A percentile compares a stretch with the other conserved stretches of the same genome.
These are phyloP conservation scores for Amblyraja radiata DNA, from an alignment of 2,797 vertebrate species.

Conservation along the genomic window DNA sequence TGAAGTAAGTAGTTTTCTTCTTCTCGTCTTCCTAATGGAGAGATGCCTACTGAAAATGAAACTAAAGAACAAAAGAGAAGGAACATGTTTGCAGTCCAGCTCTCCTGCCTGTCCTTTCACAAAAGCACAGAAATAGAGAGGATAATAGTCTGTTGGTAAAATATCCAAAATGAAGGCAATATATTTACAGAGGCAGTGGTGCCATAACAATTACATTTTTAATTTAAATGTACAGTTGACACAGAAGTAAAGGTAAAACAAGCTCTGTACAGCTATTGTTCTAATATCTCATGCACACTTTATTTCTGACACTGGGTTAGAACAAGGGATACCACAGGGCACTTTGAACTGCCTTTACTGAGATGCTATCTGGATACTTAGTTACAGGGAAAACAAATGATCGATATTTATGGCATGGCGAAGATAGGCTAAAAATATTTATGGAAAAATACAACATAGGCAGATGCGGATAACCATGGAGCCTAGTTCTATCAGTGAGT, in stretches of 20 bases:
- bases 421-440: not conserved
- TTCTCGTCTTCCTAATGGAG: not conserved
- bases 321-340: too few species aligned
- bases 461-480: constrained; percentile 4
- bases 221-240: not conserved
- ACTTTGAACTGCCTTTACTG: not conserved
- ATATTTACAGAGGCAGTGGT: not conserved
- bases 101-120: not conserved
- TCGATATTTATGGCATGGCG: not conserved
- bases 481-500: constrained; percentile 6
- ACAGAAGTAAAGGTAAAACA: not conserved
- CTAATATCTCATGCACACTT: not conserved
- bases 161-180: not conserved
- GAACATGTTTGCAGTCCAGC: not conserved
- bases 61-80: not conserved
- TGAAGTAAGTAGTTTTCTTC: not conserved
- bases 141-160: not conserved
- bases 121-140: not conserved
- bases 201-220: not conserved
- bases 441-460: not conserved
- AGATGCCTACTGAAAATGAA: not conserved
- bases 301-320: not conserved
- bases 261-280: not conserved
- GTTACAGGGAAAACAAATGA: not conserved
- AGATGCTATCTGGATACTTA: not conserved